These are phyloP conservation scores for Drosophila ambigua DNA, from an alignment of 1,140 invertebrate genomes.

Conservation along the genomic window DNA sequence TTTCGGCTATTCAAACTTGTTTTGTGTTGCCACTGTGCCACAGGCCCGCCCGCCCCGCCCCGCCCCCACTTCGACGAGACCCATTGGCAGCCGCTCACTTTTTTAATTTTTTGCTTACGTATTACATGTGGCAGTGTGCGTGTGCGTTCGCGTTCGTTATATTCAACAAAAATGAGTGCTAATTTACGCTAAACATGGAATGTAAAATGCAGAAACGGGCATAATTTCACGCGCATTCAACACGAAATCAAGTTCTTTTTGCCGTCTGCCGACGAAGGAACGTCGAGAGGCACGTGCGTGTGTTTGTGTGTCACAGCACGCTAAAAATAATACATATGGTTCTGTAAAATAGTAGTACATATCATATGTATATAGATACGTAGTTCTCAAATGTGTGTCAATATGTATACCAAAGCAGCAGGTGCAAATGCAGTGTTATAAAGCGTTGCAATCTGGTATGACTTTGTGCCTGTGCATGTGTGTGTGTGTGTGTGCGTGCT, in stretches of 20 bases:
- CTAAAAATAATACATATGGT: conserved; percentile 41
- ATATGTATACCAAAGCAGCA: conserved; percentile 47
- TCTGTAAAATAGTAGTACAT: conserved; percentile 28
- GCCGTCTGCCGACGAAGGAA: neutral
- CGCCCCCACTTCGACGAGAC: neutral
- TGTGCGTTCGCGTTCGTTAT: conserved; percentile 39
- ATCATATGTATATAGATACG: conserved; percentile 46
- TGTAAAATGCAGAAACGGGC: conserved; percentile 52
- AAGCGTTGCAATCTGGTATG: conserved; percentile 34
- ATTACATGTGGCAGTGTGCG: conserved; percentile 68
- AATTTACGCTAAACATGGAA: conserved; percentile 58
- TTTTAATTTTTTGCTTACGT: conserved; percentile 73
- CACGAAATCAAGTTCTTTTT: conserved; percentile 41
- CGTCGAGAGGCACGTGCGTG: conserved; percentile 46
- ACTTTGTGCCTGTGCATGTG: conserved; percentile 19
- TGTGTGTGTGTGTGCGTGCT: conserved; percentile 5
- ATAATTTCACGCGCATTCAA: conserved; percentile 60
- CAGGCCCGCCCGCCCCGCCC: conserved; percentile 61
- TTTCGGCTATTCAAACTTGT: conserved; percentile 79
- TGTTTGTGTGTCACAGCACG: no score
- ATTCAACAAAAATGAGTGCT: conserved; percentile 61
- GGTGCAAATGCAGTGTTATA: conserved; percentile 68
- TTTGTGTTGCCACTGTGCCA: conserved; percentile 28
- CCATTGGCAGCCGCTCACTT: conserved; percentile 72
- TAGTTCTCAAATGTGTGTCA: conserved; percentile 72